These are phyloP conservation scores for Halocynthia roretzi DNA, from an alignment of 23 tunicate genomes.

Conservation along the genomic window DNA sequence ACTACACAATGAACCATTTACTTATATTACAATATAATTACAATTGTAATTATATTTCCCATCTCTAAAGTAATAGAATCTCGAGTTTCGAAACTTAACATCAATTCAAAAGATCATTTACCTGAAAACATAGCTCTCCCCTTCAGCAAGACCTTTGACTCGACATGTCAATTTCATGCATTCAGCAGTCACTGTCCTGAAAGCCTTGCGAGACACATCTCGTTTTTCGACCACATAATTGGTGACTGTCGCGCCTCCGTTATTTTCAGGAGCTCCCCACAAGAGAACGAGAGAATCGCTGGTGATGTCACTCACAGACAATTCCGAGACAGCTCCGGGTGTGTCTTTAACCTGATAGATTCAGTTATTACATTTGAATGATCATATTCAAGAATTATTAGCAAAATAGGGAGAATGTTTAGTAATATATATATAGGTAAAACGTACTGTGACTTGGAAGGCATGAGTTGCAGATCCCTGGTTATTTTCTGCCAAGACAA, in stretches of 20 bases:
- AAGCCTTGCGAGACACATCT: constrained; percentile 78
- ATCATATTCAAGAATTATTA: too few species aligned
- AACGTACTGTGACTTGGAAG: constrained; percentile 52
- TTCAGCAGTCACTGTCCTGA: constrained; percentile 62
- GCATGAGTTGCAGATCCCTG: constrained; percentile 68
- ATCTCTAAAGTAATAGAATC: neutral
- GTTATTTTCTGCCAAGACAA: constrained; percentile 58
- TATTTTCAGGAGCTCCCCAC: constrained; percentile 77
- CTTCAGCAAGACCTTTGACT: constrained; percentile 53
- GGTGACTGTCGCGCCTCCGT: constrained; percentile 73
- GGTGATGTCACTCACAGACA: constrained; percentile 49
- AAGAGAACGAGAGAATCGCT: constrained; percentile 31
- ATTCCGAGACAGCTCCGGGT: constrained; percentile 77
- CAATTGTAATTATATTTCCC: too few species aligned
- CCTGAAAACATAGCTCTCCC: constrained; percentile 73
- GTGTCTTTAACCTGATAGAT: constrained; percentile 52
- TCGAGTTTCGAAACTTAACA: neutral
- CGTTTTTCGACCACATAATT: constrained; percentile 86
- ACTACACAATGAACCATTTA: too few species aligned
- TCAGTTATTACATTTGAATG: neutral
- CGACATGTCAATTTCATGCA: constrained; percentile 52
- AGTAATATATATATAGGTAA: neutral
- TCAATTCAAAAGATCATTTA: neutral
- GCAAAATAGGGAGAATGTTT: too few species aligned
- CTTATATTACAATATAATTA: too few species aligned